These are phyloP conservation scores for Anarhynchus alexandrinus DNA, from an alignment of 2,113 vertebrate species.

Conservation along the genomic window DNA sequence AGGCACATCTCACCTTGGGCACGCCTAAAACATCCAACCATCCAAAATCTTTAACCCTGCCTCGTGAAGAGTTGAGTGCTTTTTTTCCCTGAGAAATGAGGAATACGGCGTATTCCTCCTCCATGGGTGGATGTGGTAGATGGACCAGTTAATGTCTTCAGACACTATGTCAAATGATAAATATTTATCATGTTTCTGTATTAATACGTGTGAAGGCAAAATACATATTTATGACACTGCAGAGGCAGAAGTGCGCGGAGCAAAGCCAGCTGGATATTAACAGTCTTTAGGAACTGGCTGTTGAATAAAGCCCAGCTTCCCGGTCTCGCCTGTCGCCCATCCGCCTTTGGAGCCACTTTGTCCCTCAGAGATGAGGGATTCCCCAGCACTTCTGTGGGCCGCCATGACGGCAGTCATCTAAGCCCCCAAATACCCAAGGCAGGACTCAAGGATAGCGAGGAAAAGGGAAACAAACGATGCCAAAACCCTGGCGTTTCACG, in stretches of 20 bases:
- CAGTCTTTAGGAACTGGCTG: not conserved
- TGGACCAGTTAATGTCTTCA: not conserved
- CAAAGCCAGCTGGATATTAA: not conserved
- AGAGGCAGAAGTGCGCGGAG: not conserved
- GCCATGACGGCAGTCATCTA: not conserved
- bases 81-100: not conserved
- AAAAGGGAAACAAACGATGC: not conserved
- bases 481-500: not conserved
- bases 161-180: conserved; percentile 12
- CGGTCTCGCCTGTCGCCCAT: not conserved
- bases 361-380: not conserved
- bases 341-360: not conserved
- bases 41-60: fast-evolving
- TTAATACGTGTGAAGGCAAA: not conserved
- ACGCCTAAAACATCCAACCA: not conserved
- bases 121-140: not conserved
- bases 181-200: conserved; percentile 43
- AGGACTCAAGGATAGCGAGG: not conserved
- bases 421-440: not conserved
- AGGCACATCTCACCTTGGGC: not conserved
- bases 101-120: not conserved
- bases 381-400: not conserved
- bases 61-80: fast-evolving
- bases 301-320: not conserved
- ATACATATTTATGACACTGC: conserved; percentile 43